Conservation (phyloP, 2,797 vertebrate genomes). For the Pantherophis vulpinus region DNA sequence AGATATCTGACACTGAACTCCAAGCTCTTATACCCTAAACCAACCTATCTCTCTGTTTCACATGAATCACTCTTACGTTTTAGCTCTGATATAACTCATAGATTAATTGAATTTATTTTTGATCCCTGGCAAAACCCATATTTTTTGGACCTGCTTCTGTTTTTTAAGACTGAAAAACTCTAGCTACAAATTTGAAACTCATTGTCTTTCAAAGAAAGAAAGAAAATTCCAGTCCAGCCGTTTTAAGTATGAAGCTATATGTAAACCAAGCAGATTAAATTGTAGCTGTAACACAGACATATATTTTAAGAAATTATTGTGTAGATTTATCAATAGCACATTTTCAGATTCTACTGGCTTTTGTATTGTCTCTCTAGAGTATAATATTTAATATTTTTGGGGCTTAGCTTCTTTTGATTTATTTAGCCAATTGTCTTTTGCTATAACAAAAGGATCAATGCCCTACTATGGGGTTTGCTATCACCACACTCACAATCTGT, state of each 20-base stretch:
- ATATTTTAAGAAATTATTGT: conserved; percentile 34
- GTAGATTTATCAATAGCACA: background rate
- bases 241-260: conserved; percentile 22
- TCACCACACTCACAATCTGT: background rate
- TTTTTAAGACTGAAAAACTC: background rate
- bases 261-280: conserved; percentile 31
- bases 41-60: background rate
- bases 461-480: conserved; percentile 14
- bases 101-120: conserved; percentile 16
- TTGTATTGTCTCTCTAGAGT: background rate
- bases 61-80: background rate
- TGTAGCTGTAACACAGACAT: background rate
- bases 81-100: background rate
- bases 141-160: background rate
- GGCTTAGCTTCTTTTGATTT: conserved; percentile 1
- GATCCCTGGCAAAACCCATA: background rate
- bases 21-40: conserved; percentile 69
- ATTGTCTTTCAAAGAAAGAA: background rate
- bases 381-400: background rate
- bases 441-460: background rate
- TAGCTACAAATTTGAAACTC: background rate
- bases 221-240: background rate
- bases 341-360: background rate
- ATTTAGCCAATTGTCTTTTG: background rate
- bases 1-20: conserved; percentile 85